Conservation (phyloP, 1,140 invertebrate species). For the Drosophila albomicans region DNA sequence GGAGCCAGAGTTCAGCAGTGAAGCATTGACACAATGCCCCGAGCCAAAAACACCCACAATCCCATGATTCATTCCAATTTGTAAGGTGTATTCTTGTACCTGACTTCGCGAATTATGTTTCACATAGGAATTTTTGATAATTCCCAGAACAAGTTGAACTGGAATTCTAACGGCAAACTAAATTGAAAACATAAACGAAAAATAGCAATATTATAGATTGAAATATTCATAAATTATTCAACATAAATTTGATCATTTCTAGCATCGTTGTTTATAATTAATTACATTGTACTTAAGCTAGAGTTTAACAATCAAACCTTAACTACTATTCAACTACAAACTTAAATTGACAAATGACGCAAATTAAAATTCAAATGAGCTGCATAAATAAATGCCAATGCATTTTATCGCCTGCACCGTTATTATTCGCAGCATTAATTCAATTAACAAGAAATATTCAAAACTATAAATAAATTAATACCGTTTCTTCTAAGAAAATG, state of each 20-base stretch:
- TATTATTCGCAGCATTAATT: constrained; percentile 27
- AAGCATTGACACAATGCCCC: constrained; percentile 6
- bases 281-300: neutral
- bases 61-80: constrained; percentile 17
- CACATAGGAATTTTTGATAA: too few relatives aligned
- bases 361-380: constrained; percentile 39
- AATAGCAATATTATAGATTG: too few relatives aligned
- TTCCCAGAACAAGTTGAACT: too few relatives aligned
- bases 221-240: neutral
- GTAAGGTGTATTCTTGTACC: constrained; percentile 7
- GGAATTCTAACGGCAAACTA: too few relatives aligned
- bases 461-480: constrained; percentile 21
- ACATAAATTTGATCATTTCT: neutral
- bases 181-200: too few relatives aligned
- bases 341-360: constrained; percentile 43
- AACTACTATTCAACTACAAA: constrained; percentile 9
- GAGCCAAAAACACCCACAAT: constrained; percentile 14
- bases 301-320: neutral
- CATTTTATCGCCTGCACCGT: constrained; percentile 5
- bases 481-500: neutral
- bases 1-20: constrained; percentile 3
- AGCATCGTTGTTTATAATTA: neutral
- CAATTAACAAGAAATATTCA: constrained; percentile 42
- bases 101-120: too few relatives aligned
- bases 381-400: constrained; percentile 35